A percentile compares a stretch with the other conserved stretches of the same genome.
phyloP scores from a whole-genome alignment of 2,888 invertebrate genomes.

The Sipunculus nudus region DNA sequence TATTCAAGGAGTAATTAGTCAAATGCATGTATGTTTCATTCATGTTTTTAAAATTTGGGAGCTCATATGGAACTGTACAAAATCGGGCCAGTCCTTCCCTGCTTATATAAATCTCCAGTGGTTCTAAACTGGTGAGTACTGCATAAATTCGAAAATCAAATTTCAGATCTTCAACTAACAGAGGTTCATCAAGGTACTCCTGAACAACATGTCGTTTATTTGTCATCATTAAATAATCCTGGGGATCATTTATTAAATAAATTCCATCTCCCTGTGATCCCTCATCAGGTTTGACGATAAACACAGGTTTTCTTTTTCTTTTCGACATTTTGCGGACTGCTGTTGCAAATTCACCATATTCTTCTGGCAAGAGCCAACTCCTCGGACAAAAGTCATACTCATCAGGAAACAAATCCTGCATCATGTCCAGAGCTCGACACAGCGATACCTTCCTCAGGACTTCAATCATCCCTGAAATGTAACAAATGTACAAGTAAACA shows the following conservation, averaged over 20 bases:
- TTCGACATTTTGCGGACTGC: conserved; percentile 23
- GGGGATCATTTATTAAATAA: conserved; percentile 66
- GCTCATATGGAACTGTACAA: conserved; percentile 67
- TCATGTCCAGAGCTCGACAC: conserved; percentile 66
- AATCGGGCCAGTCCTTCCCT: conserved; percentile 68
- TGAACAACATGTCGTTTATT: conserved; percentile 56
- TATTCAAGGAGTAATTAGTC: conserved; percentile 70
- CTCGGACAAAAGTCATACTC: conserved; percentile 68
- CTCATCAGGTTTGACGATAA: conserved; percentile 69
- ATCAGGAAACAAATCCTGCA: conserved; percentile 67
- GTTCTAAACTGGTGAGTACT: conserved; percentile 66
- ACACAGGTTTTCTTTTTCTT: conserved; percentile 53
- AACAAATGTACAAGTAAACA: not conserved
- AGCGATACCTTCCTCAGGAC: conserved; percentile 67
- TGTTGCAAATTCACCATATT: conserved; percentile 59
- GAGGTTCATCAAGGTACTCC: conserved; percentile 67
- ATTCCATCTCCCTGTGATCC: conserved; percentile 70
- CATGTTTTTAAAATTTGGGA: conserved; percentile 66
- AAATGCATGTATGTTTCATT: conserved; percentile 68
- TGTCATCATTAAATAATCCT: conserved; percentile 50
- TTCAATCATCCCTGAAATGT: conserved; percentile 66
- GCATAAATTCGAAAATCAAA: conserved; percentile 69
- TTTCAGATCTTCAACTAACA: conserved; percentile 66
- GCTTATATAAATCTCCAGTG: conserved; percentile 66
- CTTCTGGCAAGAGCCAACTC: conserved; percentile 69